A percentile compares a stretch with the other conserved stretches of the same genome.
These are phyloP conservation scores for Chaetorhynchus papuensis DNA, from an alignment of 2,113 vertebrate species.

Conservation along the genomic window DNA sequence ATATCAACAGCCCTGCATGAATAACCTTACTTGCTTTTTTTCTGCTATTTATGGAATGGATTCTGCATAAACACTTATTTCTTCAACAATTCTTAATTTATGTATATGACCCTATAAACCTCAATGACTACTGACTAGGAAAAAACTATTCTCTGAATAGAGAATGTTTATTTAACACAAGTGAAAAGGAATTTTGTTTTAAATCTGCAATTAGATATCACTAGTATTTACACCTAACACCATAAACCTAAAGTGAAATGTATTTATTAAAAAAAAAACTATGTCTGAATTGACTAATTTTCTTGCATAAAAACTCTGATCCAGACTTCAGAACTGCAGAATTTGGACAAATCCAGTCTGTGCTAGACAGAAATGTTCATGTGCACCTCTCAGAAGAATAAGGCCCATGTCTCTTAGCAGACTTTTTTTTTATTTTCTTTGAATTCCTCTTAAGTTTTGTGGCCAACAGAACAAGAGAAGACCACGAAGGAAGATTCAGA, in stretches of 20 bases:
- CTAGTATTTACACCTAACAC: background rate
- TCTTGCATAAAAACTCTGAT: background rate
- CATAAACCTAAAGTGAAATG: background rate
- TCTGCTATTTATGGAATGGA: background rate
- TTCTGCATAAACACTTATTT: constrained; percentile 38
- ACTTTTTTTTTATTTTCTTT: background rate
- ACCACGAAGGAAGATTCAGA: background rate
- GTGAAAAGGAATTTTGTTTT: background rate
- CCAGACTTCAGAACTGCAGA: background rate
- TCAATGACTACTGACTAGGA: background rate
- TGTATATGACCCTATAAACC: background rate
- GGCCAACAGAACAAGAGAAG: background rate
- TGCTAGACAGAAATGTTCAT: background rate
- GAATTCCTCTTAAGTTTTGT: background rate
- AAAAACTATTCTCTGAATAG: background rate
- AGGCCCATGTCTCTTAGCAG: background rate
- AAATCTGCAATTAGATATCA: background rate
- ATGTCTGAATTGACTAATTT: background rate
- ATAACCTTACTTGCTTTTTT: constrained; percentile 37
- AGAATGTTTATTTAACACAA: background rate
- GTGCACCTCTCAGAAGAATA: background rate
- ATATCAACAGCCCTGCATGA: background rate
- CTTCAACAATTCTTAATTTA: constrained; percentile 3
- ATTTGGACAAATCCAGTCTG: background rate
- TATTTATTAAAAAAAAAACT: background rate